phyloP scores from a whole-genome alignment of 1,140 invertebrate genomes.

The Drosophila ficusphila region DNA sequence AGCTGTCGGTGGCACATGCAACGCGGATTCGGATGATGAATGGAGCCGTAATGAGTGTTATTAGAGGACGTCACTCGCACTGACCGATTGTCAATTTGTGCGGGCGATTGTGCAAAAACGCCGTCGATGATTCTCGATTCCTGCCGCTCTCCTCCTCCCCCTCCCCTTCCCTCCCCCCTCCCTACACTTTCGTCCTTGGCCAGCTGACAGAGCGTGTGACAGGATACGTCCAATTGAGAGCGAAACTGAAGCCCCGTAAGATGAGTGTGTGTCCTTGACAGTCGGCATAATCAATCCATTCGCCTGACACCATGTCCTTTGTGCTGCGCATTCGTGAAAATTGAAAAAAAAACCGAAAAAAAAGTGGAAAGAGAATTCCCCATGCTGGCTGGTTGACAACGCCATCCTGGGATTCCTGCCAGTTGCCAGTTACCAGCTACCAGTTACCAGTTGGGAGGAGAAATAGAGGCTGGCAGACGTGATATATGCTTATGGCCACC shows the following conservation, averaged over 20 bases:
- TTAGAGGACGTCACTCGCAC: slow-evolving; percentile 46
- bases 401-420: slow-evolving; percentile 8
- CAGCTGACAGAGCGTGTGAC: slow-evolving; percentile 43
- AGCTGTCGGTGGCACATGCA: slow-evolving; percentile 40
- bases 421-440: no score
- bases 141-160: neutral
- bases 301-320: slow-evolving; percentile 49
- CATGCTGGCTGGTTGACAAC: slow-evolving; percentile 23
- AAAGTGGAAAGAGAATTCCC: no score
- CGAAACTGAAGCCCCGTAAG: slow-evolving; percentile 46
- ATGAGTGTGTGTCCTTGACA: slow-evolving; percentile 50
- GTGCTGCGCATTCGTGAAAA: slow-evolving; percentile 51
- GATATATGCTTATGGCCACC: slow-evolving; percentile 54
- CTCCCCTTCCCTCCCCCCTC: neutral
- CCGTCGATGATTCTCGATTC: slow-evolving; percentile 2
- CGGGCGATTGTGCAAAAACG: slow-evolving; percentile 34
- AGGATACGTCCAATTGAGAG: slow-evolving; percentile 48
- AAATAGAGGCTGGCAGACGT: slow-evolving; percentile 12
- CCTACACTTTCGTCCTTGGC: slow-evolving; percentile 14
- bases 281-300: slow-evolving; percentile 66
- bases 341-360: no score
- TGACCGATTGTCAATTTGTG: slow-evolving; percentile 39
- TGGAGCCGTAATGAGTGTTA: slow-evolving; percentile 62
- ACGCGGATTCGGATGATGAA: slow-evolving; percentile 40
- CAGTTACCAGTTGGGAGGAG: slow-evolving; percentile 20